Base-by-base conservation (phyloP, 2,113 vertebrate species). In the Speoplatyrhinus poulsoni region DNA sequence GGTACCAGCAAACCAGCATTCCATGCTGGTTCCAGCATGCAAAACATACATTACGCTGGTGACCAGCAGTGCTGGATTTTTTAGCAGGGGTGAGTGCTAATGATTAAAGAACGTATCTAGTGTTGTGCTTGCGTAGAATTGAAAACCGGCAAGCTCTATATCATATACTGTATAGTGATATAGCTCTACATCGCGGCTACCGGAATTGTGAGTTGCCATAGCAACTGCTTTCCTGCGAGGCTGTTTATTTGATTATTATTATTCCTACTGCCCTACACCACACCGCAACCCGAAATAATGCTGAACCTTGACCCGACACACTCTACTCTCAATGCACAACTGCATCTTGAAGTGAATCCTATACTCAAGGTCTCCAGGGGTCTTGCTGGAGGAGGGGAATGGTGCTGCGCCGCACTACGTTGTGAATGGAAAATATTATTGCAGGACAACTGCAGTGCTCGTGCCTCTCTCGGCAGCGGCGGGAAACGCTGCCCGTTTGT, bases 261-360 rank as follows among this genome's bases (percentile, higher is more conserved):
- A 41, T 41, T 41, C 57, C 55, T 46, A 0, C 52, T 70, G 57
- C 49, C 49, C 32, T 9, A 58, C 64, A 11, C 10, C 49, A 59
- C 64, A 33, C 32, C 60, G 33, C 46, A 67, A 33, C 50, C 56
- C 36, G 53, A 41, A 41, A 41, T 41, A 7, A 41, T 9, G 50
- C 17, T 77, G 72, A 65, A 61, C 64, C 61, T 59, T 63, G 49
- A 63, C 46, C 33, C 54, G 50, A 12, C 60, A 50, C 63, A 60
- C 62, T 62, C 53, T 33, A 2, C 47, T 13, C 52, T 53, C n/a
- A 11, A 13, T 9, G 46, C 48, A 26, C 48, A 48, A 36, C 57
- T 13, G 6, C 57, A 47, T 0, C 41, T 6, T 48, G 32, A 65
- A 77, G 65, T 9, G 49, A 8, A 67, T 54, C 4, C 32, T 56